Percentiles rank a stretch among this genome's conserved stretches.
Conservation (phyloP, 2,797 vertebrate species). For the Eulemur rubriventer region DNA sequence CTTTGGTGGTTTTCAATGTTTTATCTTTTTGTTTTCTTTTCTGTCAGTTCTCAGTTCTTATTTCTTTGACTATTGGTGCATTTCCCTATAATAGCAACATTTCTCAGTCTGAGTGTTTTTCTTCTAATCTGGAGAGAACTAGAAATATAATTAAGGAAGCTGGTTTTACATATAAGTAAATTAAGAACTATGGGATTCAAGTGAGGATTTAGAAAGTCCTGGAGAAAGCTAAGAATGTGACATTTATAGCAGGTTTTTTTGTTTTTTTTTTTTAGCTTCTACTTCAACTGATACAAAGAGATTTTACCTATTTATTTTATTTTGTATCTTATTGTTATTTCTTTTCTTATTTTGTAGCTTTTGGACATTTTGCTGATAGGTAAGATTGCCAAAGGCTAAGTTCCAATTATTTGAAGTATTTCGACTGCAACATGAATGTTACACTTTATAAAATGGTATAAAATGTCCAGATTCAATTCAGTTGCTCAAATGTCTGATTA, state of each 20-base stretch:
- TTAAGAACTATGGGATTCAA: no score
- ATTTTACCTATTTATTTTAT: neutral
- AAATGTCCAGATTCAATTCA: neutral
- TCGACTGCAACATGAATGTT: neutral
- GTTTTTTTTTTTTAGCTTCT: neutral
- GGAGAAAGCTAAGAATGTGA: neutral
- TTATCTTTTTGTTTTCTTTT: neutral
- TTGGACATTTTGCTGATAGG: neutral
- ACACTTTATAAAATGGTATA: neutral
- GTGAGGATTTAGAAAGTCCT: no score
- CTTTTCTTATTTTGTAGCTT: neutral
- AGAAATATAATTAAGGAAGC: neutral
- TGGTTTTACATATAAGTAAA: no score
- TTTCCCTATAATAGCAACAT: neutral
- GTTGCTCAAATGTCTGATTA: neutral
- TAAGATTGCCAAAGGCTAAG: neutral
- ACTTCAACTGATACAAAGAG: neutral
- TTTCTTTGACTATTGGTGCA: neutral
- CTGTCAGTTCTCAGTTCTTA: neutral
- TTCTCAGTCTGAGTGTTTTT: neutral
- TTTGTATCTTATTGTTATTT: neutral
- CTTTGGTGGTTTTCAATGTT: neutral
- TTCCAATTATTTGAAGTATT: neutral
- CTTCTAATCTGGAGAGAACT: neutral
- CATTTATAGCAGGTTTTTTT: neutral